Base-by-base conservation (phyloP, 1,140 invertebrate species). In the Pachyrhynchus sulphureomaculatus region DNA sequence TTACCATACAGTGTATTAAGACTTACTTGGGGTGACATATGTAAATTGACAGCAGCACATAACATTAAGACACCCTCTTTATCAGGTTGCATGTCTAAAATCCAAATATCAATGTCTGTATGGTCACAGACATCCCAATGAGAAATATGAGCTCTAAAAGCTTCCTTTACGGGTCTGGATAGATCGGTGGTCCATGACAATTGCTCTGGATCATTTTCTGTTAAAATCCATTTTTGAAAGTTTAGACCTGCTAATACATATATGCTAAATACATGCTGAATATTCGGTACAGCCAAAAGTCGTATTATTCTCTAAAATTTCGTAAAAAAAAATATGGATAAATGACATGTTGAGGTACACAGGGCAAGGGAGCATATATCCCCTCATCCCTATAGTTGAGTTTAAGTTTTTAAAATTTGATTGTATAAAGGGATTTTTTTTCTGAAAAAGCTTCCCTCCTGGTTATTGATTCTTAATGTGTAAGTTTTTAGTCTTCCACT, bases 81-180 rank as follows among this genome's bases (percentile, higher is more conserved):
- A 56, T 77, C 81, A 1, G 84, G 72, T 70, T 91, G 87, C 72
- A 91, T 86, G 75, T 92, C 91, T n/a, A 92, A 77, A 5, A 89
- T 74, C 82, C 77, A 77, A 41, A 78, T 64, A 33, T 80, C 78
- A 0, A 80, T 69, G 9, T 81, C 77, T 2, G 56, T 60, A 23
- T 66, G 62, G 56, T 73, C 69, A 39, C 63, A 65, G 2, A 64
- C 57, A 78, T 87, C 85, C 83, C 83, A 86, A 49, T 86, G 72
- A 67, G 79, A 78, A 62, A 78, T 76, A 54, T 84, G 80, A 49
- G 87, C 82, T 15, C 80, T 75, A 58, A 88, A 83, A 12, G 80
- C 75, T 65, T 88, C 86, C 24, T 80, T 79, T 39, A 88, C 76
- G 41, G 83, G 75, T 49, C 82, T 78, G 29, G 84, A 82, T 29